These are phyloP conservation scores for Neoascia interrupta DNA, from an alignment of 2,888 invertebrate genomes.

Conservation along the genomic window DNA sequence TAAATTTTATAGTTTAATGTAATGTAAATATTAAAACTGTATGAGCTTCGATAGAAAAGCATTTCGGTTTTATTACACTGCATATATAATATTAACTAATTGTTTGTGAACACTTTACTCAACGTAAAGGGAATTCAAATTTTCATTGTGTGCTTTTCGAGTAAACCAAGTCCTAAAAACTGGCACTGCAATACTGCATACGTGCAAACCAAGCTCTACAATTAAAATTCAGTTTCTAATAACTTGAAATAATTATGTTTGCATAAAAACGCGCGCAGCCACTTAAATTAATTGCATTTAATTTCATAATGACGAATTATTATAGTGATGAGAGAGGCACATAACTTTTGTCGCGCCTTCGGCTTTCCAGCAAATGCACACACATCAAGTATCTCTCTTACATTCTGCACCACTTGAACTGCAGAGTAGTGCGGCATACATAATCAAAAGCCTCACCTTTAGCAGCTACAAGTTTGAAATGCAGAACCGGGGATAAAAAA, in stretches of 20 bases:
- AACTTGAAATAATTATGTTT: constrained; percentile 59
- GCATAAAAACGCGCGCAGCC: constrained; percentile 46
- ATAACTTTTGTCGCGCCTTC: constrained; percentile 39
- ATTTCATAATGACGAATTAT: constrained; percentile 56
- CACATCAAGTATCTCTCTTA: constrained; percentile 27
- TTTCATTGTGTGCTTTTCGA: constrained; percentile 23
- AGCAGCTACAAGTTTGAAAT: not conserved
- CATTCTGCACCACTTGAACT: constrained; percentile 17
- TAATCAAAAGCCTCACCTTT: constrained; percentile 25
- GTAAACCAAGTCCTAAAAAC: too few relatives aligned
- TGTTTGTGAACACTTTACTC: constrained; percentile 8
- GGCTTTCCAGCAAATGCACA: constrained; percentile 46
- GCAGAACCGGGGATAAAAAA: not conserved
- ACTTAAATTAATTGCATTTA: constrained; percentile 64
- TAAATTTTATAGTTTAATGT: too few relatives aligned
- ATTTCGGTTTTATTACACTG: too few relatives aligned
- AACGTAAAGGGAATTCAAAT: constrained; percentile 19
- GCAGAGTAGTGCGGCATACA: constrained; percentile 6
- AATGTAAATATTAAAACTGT: too few relatives aligned
- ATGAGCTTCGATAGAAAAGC: too few relatives aligned
- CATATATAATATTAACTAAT: constrained; percentile 20
- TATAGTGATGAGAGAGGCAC: constrained; percentile 37
- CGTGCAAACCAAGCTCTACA: constrained; percentile 15
- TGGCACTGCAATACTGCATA: not conserved
- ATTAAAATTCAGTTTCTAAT: constrained; percentile 61